Conservation (phyloP, 2,888 invertebrate species). For the Sympetrum striolatum region DNA sequence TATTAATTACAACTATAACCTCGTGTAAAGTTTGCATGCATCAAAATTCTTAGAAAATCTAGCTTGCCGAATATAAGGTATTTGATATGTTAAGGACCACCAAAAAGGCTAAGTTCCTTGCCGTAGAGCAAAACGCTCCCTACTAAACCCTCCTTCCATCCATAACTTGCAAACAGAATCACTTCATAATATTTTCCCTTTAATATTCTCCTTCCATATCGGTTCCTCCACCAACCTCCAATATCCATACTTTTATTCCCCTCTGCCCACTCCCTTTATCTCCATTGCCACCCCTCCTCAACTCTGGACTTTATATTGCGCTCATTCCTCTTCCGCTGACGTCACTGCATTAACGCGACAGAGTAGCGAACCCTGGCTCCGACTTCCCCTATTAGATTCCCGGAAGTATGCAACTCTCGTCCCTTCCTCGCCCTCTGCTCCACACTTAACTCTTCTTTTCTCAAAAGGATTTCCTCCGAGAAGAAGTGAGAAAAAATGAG, state of each 20-base stretch:
- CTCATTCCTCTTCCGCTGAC: slow-evolving; percentile 21
- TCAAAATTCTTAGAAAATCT: no score
- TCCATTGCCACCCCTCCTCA: not conserved
- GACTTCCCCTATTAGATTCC: slow-evolving; percentile 20
- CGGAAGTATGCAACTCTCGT: slow-evolving; percentile 17
- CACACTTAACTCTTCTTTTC: not conserved
- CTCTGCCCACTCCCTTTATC: not conserved
- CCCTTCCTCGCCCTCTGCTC: not conserved
- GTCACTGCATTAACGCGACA: slow-evolving; percentile 28
- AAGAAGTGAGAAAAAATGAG: not conserved
- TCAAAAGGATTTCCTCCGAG: not conserved
- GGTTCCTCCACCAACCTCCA: not conserved
- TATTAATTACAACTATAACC: no score
- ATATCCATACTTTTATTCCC: not conserved
- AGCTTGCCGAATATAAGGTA: no score
- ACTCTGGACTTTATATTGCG: not conserved
- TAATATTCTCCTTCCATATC: not conserved
- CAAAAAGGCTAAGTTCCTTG: not conserved
- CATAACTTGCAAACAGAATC: not conserved
- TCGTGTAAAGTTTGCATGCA: no score
- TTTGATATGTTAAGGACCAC: no score
- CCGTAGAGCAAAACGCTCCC: not conserved
- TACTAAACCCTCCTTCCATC: not conserved
- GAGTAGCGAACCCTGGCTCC: not conserved
- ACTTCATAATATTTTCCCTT: not conserved